Percentiles rank a stretch among this genome's conserved stretches.
Evolutionary conservation across 2,888 invertebrate genomes (phyloP).

Genomic region (Drosophila falleni): DNA sequence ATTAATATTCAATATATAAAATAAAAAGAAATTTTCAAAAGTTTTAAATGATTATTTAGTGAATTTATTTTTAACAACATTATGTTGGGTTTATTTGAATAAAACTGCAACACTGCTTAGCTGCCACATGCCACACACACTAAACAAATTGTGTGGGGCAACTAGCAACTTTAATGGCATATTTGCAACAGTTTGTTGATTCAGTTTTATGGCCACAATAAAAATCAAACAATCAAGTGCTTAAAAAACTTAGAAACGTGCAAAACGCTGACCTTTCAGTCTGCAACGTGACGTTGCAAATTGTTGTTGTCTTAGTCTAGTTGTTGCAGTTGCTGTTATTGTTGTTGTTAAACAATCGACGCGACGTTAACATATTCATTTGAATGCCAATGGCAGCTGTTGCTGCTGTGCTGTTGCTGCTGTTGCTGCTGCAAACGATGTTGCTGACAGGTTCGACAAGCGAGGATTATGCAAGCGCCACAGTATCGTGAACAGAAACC

Average conservation of each 20-base stretch:
- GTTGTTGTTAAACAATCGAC: conserved; percentile 43
- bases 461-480: conserved; percentile 78
- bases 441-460: conserved; percentile 73
- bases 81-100: no score
- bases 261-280: conserved; percentile 49
- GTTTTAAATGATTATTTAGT: no score
- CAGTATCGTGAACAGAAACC: conserved; percentile 37
- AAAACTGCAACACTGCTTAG: background rate
- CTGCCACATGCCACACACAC: conserved; percentile 28
- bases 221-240: conserved; percentile 22
- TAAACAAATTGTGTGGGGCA: conserved; percentile 53
- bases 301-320: conserved; percentile 20
- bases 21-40: no score
- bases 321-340: conserved; percentile 26
- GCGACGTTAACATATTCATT: conserved; percentile 72
- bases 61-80: no score
- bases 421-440: conserved; percentile 36
- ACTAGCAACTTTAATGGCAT: conserved; percentile 36
- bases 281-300: conserved; percentile 44
- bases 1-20: no score
- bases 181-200: conserved; percentile 31
- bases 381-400: conserved; percentile 77
- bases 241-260: conserved; percentile 31
- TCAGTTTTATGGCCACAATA: conserved; percentile 44
- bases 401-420: conserved; percentile 6